Percentiles rank a stretch among this genome's conserved stretches.
Conservation (phyloP, 2,113 vertebrate species). For the Forbesichthys papilliferus region DNA sequence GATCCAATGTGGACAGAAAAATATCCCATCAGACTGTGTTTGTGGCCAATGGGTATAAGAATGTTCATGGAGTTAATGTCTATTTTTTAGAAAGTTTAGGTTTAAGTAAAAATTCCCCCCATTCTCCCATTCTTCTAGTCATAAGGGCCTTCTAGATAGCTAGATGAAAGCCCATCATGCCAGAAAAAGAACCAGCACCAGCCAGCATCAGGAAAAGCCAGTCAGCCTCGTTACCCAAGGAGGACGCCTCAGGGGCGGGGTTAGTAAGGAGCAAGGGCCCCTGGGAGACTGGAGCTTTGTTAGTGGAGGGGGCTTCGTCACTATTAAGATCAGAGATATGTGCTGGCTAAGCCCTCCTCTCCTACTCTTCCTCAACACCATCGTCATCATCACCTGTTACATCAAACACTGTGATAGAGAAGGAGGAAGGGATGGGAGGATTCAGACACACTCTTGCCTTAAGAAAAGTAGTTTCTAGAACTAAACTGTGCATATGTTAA, state of each 20-base stretch:
- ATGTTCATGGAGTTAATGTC: no score
- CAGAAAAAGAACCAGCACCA: conserved; percentile 22
- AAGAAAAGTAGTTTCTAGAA: neutral
- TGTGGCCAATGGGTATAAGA: no score
- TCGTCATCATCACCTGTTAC: conserved; percentile 25
- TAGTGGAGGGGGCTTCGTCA: conserved; percentile 44
- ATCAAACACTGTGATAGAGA: conserved; percentile 55
- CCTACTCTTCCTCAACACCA: conserved; percentile 52
- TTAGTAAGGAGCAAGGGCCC: conserved; percentile 63
- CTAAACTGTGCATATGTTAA: no score
- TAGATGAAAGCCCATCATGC: conserved; percentile 5
- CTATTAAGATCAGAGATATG: conserved; percentile 50
- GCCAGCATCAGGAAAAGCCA: conserved; percentile 18
- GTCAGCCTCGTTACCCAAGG: conserved; percentile 60
- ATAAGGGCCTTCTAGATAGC: neutral
- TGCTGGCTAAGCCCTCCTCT: conserved; percentile 4
- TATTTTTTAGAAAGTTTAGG: no score
- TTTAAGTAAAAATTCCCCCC: no score
- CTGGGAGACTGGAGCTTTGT: conserved; percentile 40
- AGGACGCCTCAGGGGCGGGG: conserved; percentile 61
- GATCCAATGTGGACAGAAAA: no score
- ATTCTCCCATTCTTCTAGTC: no score
- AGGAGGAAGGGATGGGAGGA: neutral
- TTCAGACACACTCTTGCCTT: neutral
- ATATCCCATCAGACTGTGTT: no score